A percentile compares a stretch with the other conserved stretches of the same genome.
These are phyloP conservation scores for Pterois miles DNA, from an alignment of 2,797 vertebrate genomes.

Conservation along the genomic window DNA sequence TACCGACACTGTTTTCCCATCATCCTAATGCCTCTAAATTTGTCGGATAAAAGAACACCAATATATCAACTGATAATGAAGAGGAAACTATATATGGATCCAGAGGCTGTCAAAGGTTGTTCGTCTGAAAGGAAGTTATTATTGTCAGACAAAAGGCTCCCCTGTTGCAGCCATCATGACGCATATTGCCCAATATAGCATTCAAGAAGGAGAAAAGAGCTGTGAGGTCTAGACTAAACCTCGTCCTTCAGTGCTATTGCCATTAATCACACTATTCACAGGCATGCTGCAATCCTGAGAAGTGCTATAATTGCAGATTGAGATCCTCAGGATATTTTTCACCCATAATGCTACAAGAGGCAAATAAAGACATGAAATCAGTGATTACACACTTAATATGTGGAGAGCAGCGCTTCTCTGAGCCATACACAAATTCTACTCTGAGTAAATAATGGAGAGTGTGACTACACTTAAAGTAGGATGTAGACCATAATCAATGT, in stretches of 20 bases:
- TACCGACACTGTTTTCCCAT: neutral
- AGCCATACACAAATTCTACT: conserved; percentile 5
- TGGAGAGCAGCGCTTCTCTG: conserved; percentile 30
- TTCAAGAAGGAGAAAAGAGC: conserved; percentile 3
- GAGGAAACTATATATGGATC: neutral
- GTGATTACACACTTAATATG: conserved; percentile 54
- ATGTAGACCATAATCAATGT: conserved; percentile 33
- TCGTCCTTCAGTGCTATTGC: conserved; percentile 3
- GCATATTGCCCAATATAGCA: neutral
- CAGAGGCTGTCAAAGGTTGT: neutral
- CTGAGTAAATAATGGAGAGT: conserved; percentile 19
- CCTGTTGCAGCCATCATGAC: neutral
- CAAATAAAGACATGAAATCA: conserved; percentile 59
- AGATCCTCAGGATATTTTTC: conserved; percentile 60
- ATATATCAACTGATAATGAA: conserved; percentile 8
- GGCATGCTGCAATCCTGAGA: conserved; percentile 23
- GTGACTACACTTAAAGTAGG: conserved; percentile 24
- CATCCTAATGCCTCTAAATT: neutral
- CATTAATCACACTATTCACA: conserved; percentile 55
- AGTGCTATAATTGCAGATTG: conserved; percentile 63
- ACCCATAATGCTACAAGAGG: conserved; percentile 66
- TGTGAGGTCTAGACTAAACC: conserved; percentile 28
- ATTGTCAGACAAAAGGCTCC: conserved; percentile 7
- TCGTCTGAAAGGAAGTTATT: conserved; percentile 4
- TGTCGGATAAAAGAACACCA: neutral